Evolutionary conservation across 2,888 invertebrate species (phyloP).

Genomic region (Heliconius ethilla): DNA sequence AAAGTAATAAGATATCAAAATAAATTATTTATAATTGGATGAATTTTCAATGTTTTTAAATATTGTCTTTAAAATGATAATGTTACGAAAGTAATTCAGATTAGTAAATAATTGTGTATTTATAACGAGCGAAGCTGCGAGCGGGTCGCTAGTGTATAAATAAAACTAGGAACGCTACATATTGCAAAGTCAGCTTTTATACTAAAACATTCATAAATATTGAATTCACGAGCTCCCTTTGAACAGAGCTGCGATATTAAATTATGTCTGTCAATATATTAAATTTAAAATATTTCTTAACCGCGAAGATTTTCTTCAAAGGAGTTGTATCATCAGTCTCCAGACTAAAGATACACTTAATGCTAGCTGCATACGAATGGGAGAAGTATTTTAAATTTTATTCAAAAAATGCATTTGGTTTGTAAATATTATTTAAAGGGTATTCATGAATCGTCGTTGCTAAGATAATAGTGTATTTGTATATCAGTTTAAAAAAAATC

Average conservation of each 20-base stretch:
- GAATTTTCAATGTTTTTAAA: too few relatives aligned
- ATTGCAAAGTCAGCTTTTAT: not conserved
- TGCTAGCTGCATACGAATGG: conserved; percentile 11
- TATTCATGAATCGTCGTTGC: not conserved
- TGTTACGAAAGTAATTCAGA: too few relatives aligned
- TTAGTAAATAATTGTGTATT: too few relatives aligned
- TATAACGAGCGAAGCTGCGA: not conserved
- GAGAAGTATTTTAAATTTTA: not conserved
- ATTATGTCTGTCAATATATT: conserved; percentile 32
- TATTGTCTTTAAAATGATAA: too few relatives aligned
- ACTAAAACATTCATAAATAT: conserved; percentile 27
- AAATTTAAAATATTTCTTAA: conserved; percentile 39
- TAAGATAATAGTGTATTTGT: not conserved
- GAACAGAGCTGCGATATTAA: conserved; percentile 23
- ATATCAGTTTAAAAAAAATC: too few relatives aligned
- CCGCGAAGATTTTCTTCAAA: conserved; percentile 35
- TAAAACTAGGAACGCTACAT: conserved; percentile 7
- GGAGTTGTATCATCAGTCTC: conserved; percentile 37
- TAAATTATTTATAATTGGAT: too few relatives aligned
- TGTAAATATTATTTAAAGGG: not conserved
- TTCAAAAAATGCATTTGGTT: not conserved
- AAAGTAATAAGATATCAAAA: too few relatives aligned
- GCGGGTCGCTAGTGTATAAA: not conserved
- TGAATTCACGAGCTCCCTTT: conserved; percentile 22
- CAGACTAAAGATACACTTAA: conserved; percentile 36